Conservation (phyloP, 2,113 vertebrate species). For the Galeopterus variegatus region DNA sequence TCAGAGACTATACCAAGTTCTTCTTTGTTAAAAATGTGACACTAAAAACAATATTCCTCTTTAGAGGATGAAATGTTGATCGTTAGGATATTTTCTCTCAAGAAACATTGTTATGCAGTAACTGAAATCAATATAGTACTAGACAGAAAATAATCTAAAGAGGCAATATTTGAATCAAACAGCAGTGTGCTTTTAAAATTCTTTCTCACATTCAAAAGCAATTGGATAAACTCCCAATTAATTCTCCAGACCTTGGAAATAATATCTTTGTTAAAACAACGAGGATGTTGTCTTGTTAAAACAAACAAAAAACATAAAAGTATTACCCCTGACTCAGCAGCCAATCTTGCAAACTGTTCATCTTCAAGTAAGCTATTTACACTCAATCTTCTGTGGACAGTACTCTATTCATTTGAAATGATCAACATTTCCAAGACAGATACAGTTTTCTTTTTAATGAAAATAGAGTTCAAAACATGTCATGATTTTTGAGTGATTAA, state of each 20-base stretch:
- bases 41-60: not conserved
- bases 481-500: not conserved
- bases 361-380: too few relatives aligned
- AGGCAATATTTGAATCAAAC: not conserved
- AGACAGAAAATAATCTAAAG: not conserved
- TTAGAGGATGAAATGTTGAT: not conserved
- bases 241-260: not conserved
- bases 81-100: not conserved
- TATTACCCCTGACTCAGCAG: not conserved
- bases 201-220: not conserved
- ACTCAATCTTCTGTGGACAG: accelerated
- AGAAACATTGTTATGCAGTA: not conserved
- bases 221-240: not conserved
- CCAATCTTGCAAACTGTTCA: not conserved
- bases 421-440: not conserved
- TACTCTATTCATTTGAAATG: not conserved
- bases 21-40: not conserved
- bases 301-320: not conserved
- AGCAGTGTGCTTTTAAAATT: accelerated
- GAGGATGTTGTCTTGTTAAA: too few relatives aligned
- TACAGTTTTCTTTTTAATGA: not conserved
- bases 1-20: not conserved
- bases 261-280: not conserved
- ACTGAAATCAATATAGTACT: not conserved
- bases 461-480: not conserved